Conservation (phyloP, 2,797 vertebrate genomes). For the Tinamus major region DNA sequence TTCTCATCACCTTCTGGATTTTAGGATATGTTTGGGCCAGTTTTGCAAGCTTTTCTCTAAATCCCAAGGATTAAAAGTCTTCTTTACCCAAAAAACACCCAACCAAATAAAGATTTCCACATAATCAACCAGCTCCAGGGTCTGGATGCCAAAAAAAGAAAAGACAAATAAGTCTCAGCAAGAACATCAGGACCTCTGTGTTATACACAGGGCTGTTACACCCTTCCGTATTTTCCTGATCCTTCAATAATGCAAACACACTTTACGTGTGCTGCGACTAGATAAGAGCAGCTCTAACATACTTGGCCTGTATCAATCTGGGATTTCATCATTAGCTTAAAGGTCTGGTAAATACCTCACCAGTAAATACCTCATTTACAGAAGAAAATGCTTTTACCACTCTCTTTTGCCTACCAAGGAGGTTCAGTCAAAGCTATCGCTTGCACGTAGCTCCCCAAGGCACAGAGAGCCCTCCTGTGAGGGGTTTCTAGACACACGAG, state of each 20-base stretch:
- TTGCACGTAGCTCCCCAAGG: not conserved
- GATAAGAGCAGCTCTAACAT: constrained; percentile 55
- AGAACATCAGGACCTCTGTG: not conserved
- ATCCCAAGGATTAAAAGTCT: constrained; percentile 18
- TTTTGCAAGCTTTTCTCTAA: constrained; percentile 39
- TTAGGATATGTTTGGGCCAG: not conserved
- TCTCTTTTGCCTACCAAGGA: not conserved
- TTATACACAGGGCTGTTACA: not conserved
- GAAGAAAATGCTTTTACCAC: not conserved
- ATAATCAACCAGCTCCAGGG: constrained; percentile 16
- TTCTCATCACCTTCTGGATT: not conserved
- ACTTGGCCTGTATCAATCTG: not conserved
- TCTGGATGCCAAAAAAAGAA: constrained; percentile 13
- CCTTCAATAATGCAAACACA: constrained; percentile 18
- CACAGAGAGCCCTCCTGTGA: not conserved
- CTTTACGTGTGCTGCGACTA: constrained; percentile 48
- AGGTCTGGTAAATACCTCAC: constrained; percentile 1
- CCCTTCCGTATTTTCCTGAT: constrained; percentile 5
- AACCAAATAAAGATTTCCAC: not conserved
- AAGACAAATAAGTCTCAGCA: constrained; percentile 14
- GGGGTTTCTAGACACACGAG: not conserved
- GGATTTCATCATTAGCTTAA: constrained; percentile 51
- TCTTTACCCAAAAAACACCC: constrained; percentile 17
- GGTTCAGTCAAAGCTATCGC: not conserved
- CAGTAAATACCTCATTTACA: too few relatives aligned